Evolutionary conservation across 2,888 invertebrate species (phyloP).

Genomic region (Aspidiotus rigidus): DNA sequence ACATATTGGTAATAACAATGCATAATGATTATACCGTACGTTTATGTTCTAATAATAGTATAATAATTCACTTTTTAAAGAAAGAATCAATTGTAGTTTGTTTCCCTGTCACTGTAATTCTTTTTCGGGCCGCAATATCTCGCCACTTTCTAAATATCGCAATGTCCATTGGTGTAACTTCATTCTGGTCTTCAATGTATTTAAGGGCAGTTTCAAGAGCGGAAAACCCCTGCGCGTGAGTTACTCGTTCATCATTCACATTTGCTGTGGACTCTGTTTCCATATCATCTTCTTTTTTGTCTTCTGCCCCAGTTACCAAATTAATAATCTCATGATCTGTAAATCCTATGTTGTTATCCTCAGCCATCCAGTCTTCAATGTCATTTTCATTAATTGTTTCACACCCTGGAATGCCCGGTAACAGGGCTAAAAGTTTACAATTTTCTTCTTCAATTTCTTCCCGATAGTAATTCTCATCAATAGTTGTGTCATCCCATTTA

Average conservation of each 20-base stretch:
- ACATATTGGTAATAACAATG: neutral
- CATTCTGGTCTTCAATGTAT: neutral
- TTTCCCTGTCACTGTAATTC: neutral
- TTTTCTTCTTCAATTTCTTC: neutral
- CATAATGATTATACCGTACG: neutral
- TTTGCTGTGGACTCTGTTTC: neutral
- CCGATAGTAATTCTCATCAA: too few relatives aligned
- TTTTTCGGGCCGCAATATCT: neutral
- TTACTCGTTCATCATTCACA: neutral
- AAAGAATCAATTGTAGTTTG: slow-evolving; percentile 2
- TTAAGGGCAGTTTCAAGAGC: neutral
- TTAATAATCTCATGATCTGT: neutral
- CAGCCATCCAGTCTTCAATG: neutral
- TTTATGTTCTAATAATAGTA: neutral
- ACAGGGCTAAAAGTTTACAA: neutral
- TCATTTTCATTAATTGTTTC: neutral
- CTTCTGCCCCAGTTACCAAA: neutral
- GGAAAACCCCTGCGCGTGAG: neutral
- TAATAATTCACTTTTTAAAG: neutral
- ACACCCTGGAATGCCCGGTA: neutral
- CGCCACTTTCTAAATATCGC: slow-evolving; percentile 2
- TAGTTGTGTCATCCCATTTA: too few relatives aligned
- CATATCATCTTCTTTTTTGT: neutral
- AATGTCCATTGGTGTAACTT: neutral
- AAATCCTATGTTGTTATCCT: neutral